These are phyloP conservation scores for Halcyon leucocephala DNA, from an alignment of 2,797 vertebrate species.

Conservation along the genomic window DNA sequence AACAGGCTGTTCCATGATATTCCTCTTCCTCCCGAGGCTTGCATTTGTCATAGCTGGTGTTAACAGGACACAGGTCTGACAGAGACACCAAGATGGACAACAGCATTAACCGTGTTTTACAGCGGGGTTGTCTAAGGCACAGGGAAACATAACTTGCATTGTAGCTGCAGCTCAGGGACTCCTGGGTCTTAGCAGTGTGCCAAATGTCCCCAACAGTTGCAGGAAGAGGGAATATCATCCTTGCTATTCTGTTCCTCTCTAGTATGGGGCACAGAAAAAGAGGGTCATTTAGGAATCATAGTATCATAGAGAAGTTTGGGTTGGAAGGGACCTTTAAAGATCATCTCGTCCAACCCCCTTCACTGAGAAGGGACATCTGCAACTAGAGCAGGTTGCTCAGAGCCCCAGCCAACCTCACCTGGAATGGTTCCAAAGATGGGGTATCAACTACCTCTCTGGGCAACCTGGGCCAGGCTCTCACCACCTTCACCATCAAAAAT, in stretches of 20 bases:
- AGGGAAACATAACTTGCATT: background rate
- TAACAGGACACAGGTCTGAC: background rate
- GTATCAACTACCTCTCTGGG: too few species aligned
- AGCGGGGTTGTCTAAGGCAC: background rate
- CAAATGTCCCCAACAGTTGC: background rate
- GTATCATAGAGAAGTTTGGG: too few species aligned
- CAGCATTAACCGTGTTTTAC: background rate
- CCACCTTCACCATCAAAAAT: too few species aligned
- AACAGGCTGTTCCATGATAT: background rate
- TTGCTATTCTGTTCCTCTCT: background rate
- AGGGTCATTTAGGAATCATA: background rate
- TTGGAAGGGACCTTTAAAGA: too few species aligned
- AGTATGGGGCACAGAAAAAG: background rate
- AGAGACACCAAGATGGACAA: background rate
- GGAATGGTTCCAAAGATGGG: too few species aligned
- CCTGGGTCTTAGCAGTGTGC: background rate
- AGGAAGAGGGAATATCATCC: background rate
- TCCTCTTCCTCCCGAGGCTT: background rate
- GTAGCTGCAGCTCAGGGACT: background rate
- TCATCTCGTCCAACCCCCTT: too few species aligned
- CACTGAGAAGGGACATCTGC: too few species aligned
- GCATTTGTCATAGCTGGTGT: background rate
- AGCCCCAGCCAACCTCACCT: too few species aligned
- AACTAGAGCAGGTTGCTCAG: too few species aligned
- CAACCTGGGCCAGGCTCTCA: too few species aligned